Evolutionary conservation across 1,140 invertebrate genomes (phyloP).

Genomic region (Himalopsyche phryganea): DNA sequence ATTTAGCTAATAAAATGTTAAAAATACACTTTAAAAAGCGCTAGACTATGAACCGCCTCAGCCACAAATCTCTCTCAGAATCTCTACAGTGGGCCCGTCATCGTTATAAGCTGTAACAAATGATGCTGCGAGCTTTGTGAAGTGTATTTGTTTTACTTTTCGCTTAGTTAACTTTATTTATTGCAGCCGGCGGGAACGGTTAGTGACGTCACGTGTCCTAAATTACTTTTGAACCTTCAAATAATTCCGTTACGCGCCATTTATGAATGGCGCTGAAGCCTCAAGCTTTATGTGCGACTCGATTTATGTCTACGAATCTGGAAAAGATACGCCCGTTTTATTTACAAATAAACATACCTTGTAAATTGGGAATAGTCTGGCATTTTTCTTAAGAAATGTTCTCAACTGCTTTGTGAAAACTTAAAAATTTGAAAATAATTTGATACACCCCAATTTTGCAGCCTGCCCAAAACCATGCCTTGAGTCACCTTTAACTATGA

Average conservation of each 20-base stretch:
- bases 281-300: neutral
- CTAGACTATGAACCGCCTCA: neutral
- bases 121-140: constrained; percentile 6
- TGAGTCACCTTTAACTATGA: no score
- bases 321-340: no score
- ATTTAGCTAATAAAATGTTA: no score
- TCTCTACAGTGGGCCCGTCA: neutral
- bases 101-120: constrained; percentile 5
- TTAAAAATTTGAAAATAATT: no score
- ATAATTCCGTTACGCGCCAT: constrained; percentile 14
- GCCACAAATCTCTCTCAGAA: neutral
- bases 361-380: no score
- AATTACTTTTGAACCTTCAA: constrained; percentile 10
- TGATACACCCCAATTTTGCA: no score
- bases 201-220: constrained; percentile 7
- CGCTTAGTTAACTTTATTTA: constrained; percentile 30
- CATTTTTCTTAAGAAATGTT: no score
- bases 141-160: constrained; percentile 19
- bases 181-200: constrained; percentile 8
- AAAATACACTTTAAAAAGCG: no score
- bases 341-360: no score
- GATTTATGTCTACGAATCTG: constrained; percentile 9
- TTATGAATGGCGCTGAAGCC: constrained; percentile 1
- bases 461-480: no score
- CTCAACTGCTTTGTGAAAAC: no score